Evolutionary conservation across 2,888 invertebrate genomes (phyloP).

Genomic region (Sarcophaga rosellei): DNA sequence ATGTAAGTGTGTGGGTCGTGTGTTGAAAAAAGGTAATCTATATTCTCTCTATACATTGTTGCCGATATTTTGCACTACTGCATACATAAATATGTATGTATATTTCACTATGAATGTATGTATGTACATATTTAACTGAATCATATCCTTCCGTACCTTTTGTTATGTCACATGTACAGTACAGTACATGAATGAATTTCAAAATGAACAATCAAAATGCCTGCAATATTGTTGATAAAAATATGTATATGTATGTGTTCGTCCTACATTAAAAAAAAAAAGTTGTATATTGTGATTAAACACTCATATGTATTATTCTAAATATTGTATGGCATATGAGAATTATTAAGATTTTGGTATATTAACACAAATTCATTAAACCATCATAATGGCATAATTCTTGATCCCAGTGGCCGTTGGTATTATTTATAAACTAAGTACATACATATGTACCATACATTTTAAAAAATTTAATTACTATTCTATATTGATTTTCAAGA

Average conservation of each 20-base stretch:
- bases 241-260: neutral
- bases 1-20: neutral
- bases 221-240: conserved; percentile 64
- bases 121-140: conserved; percentile 18
- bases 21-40: conserved; percentile 15
- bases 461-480: no score
- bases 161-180: conserved; percentile 47
- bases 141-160: conserved; percentile 60
- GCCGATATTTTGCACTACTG: neutral
- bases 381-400: no score
- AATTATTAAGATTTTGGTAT: no score
- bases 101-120: neutral
- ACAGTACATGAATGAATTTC: conserved; percentile 54
- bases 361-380: no score
- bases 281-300: no score
- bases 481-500: no score
- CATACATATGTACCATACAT: no score
- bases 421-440: no score
- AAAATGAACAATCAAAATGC: conserved; percentile 64
- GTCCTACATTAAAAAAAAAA: neutral
- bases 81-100: neutral
- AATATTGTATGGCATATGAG: no score
- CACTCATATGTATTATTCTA: no score
- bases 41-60: neutral
- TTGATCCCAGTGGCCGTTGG: no score